Evolutionary conservation across 2,888 invertebrate species (phyloP), one percentile per base, ranked within the genome.

Genomic region (Ephialtes manifestator): DNA sequence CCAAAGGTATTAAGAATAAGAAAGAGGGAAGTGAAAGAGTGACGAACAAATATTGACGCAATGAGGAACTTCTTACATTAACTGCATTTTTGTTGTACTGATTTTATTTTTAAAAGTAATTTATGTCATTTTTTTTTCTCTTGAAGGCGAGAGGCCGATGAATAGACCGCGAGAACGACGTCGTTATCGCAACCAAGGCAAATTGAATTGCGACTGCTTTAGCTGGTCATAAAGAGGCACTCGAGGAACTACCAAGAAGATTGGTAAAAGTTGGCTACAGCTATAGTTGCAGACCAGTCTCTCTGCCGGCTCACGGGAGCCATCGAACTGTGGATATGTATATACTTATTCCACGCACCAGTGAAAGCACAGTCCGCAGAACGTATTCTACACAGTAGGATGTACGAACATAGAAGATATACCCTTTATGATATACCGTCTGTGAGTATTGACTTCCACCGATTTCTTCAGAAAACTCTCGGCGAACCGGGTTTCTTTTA

Each of bases 141-240:
- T 18, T 31, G 75, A 51, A 48, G 65, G 39, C 58, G 58, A 58
- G 35, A 24, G 24, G 20, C n/a, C 53, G 60, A 31, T 51, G 74
- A 81, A 68, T 28, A 13, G 80, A 58, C 74, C 31, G 55, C 72
- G 80, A 67, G 67, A 67, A 68, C 65, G 55, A 81, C 18, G 74
- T 81, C 80, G 72, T 81, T 81, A 81, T 81, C 80, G 74, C 67
- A 55, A 81, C 74, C 72, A 67, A 81, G 55, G 80, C 80, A 81
- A 81, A 81, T 81, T 81, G 80, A 81, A 81, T 81, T 81, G 80
- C 67, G 31, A 81, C 80, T 67, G 80, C 80, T 81, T 81, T 74
- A 81, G 80, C 80, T 81, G 74, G 65, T 81, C 80, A 81, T 81
- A 74, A 81, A 81, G 80, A 74, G 80, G 80, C 80, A 81, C 80